Conservation (phyloP, 2,113 vertebrate species). For the Hiodon tergisus region DNA sequence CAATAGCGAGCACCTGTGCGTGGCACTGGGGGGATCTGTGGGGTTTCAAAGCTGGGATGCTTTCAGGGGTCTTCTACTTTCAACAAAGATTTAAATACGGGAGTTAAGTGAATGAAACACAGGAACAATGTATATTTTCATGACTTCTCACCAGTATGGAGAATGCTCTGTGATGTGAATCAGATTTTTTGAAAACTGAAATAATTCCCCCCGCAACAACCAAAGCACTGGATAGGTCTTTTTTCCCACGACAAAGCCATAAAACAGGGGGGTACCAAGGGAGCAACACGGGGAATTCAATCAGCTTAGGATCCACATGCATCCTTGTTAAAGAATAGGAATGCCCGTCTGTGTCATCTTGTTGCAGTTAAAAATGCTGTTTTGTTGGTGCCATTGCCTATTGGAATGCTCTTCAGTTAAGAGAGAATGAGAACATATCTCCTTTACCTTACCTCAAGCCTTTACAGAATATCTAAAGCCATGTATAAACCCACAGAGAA, state of each 20-base stretch:
- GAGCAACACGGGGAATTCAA: neutral
- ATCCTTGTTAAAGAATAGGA: no score
- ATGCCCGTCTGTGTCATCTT: neutral
- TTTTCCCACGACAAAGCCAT: neutral
- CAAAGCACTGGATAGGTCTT: neutral
- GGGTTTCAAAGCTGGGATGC: neutral
- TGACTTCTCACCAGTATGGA: no score
- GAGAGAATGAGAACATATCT: neutral
- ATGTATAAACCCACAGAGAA: constrained; percentile 1
- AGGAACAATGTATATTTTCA: no score
- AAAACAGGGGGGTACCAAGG: neutral
- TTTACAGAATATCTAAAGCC: neutral
- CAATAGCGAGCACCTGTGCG: neutral
- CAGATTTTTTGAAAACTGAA: no score
- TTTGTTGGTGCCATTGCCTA: neutral
- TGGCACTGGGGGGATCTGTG: neutral
- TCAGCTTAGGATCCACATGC: no score
- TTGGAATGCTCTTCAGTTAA: neutral
- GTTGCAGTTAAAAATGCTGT: neutral
- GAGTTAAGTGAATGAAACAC: no score
- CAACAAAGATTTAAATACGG: no score
- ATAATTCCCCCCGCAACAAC: neutral
- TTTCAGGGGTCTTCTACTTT: neutral
- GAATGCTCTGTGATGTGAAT: no score
- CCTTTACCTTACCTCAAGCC: neutral